Evolutionary conservation across 2,113 vertebrate species (phyloP), one percentile per base, ranked within the genome.

Genomic region (Falcunculus frontatus): DNA sequence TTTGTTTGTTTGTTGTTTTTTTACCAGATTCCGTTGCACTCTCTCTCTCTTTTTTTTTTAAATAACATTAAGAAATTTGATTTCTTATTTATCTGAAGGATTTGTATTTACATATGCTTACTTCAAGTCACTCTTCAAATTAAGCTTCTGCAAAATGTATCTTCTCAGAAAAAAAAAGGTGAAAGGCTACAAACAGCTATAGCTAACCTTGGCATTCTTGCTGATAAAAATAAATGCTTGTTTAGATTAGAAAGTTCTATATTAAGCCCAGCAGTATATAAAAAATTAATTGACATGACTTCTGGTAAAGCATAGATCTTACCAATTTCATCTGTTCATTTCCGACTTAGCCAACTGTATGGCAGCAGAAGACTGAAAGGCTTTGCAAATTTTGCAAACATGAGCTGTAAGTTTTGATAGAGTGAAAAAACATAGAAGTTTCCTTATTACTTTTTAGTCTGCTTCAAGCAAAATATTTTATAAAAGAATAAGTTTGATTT

Each of bases 91-190:
- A 27, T 55, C 17, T 72, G 30, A 75, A 79, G 13, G 22, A 74
- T 68, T 76, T 91, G 6, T 76, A 14, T 19, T 68, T 79, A n/a
- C 0, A 0, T n/a, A 11, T 41, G 8, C 11, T 64, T 69, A 57
- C 79, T 97, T 95, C 83, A 96, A 97, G 93, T 95, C 83, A 93
- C 63, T 96, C 39, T n/a, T 20, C 41, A 82, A 74, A 57, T 85
- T 26, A 76, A 60, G 41, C 50, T 95, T 92, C 89, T 95, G 59
- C 82, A 94, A 96, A 97, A 95, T 84, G 52, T 77, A 42, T 87
- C 88, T 95, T 77, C 84, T 92, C 55, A 9, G 47, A 53, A 49
- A 39, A 57, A 41, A 76, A 68, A 68, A 42, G 1, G 14, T 16
- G 16, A 19, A 63, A 23, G 11, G 17, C 29, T 72, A 42, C 6